Conservation (phyloP, 2,113 vertebrate genomes). For the Coptodon rendalli region DNA sequence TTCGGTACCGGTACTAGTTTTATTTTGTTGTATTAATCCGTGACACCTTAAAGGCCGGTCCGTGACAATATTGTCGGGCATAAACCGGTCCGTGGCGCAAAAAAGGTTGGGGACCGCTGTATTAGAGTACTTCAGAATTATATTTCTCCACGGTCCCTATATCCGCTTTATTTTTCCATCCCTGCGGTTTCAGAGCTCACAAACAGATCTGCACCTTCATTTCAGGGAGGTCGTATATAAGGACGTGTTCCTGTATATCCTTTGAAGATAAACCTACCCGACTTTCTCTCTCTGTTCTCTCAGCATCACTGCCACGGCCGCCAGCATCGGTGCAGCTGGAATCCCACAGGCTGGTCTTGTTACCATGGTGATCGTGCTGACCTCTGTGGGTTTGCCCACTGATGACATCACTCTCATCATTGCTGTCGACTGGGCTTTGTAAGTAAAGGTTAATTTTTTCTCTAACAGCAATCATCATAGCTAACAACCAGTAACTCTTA, state of each 20-base stretch:
- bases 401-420: slow-evolving; percentile 97
- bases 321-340: slow-evolving; percentile 95
- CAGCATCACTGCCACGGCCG: slow-evolving; percentile 96
- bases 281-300: neutral
- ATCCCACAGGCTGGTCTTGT: slow-evolving; percentile 96
- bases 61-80: too few species aligned
- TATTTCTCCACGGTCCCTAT: neutral
- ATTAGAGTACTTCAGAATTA: neutral
- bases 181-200: neutral
- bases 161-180: neutral
- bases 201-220: neutral
- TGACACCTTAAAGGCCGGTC: too few species aligned
- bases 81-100: too few species aligned
- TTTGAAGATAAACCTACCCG: neutral
- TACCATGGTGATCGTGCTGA: slow-evolving; percentile 98
- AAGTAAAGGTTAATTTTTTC: slow-evolving; percentile 64
- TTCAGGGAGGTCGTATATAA: neutral
- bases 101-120: too few species aligned
- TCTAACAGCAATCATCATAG: neutral
- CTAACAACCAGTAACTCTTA: neutral
- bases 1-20: too few species aligned
- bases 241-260: neutral
- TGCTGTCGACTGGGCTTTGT: slow-evolving; percentile 97
- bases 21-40: too few species aligned
- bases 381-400: slow-evolving; percentile 92